Percentiles rank a stretch among this genome's conserved stretches.
Evolutionary conservation across 2,797 vertebrate species (phyloP).

Genomic region (Streptopelia turtur): DNA sequence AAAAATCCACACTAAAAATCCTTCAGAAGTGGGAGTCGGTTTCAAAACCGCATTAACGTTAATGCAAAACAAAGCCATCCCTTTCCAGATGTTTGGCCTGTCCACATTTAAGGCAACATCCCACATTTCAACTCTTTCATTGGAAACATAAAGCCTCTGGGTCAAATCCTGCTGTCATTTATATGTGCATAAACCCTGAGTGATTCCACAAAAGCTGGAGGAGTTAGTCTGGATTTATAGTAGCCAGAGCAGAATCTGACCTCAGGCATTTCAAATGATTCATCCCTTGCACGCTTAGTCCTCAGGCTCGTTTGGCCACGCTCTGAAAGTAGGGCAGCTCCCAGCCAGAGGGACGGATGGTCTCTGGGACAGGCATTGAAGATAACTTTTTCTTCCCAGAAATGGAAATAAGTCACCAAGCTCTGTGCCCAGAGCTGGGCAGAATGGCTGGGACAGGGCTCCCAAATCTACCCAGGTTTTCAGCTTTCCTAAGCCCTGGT

Average conservation of each 20-base stretch:
- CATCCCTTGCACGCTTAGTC: not conserved
- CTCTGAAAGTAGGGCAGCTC: not conserved
- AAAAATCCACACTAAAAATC: not conserved
- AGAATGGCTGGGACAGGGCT: not conserved
- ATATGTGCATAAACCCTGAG: not conserved
- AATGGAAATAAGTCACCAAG: not conserved
- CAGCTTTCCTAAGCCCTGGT: not conserved
- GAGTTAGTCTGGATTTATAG: not conserved
- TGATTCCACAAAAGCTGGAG: not conserved
- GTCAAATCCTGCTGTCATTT: not conserved
- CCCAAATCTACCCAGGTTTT: not conserved
- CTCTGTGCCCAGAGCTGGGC: not conserved
- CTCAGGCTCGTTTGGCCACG: not conserved
- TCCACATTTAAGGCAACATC: not conserved
- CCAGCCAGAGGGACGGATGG: not conserved
- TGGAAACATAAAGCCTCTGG: not conserved
- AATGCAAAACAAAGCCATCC: not conserved
- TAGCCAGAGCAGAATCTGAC: not conserved
- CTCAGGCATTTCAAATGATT: not conserved
- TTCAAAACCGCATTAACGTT: not conserved
- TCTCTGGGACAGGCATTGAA: not conserved
- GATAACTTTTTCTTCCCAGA: not conserved
- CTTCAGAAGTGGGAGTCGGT: not conserved
- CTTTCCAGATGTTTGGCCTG: constrained; percentile 39
- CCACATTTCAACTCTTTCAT: not conserved